Evolutionary conservation across 2,113 vertebrate species (phyloP).

Genomic region (Atherinomorus stipes): DNA sequence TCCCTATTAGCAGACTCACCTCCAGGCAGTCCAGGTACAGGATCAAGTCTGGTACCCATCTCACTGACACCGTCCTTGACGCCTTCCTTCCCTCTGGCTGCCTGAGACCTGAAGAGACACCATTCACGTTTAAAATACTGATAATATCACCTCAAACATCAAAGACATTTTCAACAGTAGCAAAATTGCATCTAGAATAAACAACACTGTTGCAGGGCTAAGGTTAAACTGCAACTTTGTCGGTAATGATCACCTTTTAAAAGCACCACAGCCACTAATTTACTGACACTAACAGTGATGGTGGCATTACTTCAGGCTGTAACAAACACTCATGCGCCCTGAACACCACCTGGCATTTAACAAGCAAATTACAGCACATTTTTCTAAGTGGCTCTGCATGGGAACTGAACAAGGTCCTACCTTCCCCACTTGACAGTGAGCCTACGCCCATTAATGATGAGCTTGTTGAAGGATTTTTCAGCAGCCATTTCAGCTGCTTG

Average conservation of each 20-base stretch:
- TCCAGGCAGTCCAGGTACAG: constrained; percentile 94
- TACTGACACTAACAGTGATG: background rate
- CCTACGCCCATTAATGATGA: constrained; percentile 95
- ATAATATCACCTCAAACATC: background rate
- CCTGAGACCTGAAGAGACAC: constrained; percentile 87
- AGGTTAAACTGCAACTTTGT: background rate
- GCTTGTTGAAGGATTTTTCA: constrained; percentile 98
- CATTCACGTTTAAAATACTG: background rate
- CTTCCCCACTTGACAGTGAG: constrained; percentile 99
- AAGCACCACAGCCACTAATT: background rate
- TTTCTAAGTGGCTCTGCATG: background rate
- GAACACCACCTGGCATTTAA: constrained; percentile 12
- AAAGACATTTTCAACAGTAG: background rate
- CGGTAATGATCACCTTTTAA: constrained; percentile 16
- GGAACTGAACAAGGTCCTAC: constrained; percentile 73
- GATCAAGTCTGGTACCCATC: constrained; percentile 92
- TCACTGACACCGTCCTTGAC: constrained; percentile 90
- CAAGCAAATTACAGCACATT: constrained; percentile 18
- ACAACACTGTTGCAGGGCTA: background rate
- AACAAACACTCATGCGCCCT: background rate
- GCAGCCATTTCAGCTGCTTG: constrained; percentile 94
- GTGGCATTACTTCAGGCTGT: background rate
- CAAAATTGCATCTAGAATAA: background rate
- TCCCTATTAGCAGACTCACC: constrained; percentile 77
- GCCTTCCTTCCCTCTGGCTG: constrained; percentile 93